These are phyloP conservation scores for Neofelis nebulosa DNA, from an alignment of 2,113 vertebrate species.

Conservation along the genomic window DNA sequence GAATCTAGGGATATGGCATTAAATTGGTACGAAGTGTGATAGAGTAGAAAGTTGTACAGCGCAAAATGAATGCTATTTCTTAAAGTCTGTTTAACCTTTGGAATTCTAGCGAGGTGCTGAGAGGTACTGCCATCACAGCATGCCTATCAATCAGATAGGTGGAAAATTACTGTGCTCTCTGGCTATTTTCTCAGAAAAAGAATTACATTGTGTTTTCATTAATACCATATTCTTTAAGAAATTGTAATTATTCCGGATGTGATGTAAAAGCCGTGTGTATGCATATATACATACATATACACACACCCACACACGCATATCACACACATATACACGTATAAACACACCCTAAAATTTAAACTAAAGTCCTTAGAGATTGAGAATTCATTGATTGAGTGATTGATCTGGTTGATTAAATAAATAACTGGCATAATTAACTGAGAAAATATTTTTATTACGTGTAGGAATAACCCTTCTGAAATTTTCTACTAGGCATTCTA, in stretches of 20 bases:
- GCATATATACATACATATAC: not conserved
- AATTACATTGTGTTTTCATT: not conserved
- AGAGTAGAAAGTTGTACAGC: not conserved
- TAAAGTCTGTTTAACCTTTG: conserved; percentile 34
- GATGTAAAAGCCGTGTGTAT: not conserved
- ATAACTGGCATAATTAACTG: not conserved
- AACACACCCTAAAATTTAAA: not conserved
- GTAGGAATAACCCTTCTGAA: not conserved
- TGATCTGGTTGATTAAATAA: not conserved
- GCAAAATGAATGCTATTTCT: conserved; percentile 27
- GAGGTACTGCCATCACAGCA: not conserved
- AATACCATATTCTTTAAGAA: not conserved
- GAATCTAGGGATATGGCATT: not conserved
- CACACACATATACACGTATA: not conserved
- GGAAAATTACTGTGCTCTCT: not conserved
- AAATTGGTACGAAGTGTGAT: conserved; percentile 47
- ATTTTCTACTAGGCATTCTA: not conserved
- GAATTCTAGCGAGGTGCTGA: not conserved
- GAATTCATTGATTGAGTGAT: not conserved
- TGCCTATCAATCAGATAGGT: not conserved
- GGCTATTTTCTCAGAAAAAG: not conserved
- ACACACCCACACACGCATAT: not conserved
- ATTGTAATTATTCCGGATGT: not conserved
- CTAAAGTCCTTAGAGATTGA: not conserved
- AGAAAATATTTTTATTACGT: not conserved